Evolutionary conservation across 2,797 vertebrate genomes (phyloP).

Genomic region (Gambusia yucatana): DNA sequence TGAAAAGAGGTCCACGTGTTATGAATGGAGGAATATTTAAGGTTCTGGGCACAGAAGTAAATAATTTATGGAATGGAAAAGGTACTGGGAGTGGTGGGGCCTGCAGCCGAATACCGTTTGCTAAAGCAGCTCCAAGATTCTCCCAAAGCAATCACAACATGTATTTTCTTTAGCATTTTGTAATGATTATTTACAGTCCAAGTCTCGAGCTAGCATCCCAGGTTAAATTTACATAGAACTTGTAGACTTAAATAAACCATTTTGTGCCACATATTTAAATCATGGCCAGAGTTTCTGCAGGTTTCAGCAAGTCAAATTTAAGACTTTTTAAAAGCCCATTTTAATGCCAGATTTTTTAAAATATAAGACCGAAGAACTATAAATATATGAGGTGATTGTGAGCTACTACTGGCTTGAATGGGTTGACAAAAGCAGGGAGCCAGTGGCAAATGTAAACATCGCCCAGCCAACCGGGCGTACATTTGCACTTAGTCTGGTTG

Average conservation of each 20-base stretch:
- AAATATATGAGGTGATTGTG: no score
- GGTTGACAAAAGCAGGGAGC: no score
- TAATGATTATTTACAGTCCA: not conserved
- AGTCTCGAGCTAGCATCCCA: not conserved
- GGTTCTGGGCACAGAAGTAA: not conserved
- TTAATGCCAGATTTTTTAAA: no score
- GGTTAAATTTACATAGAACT: not conserved
- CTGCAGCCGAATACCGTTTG: not conserved
- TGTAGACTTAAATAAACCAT: not conserved
- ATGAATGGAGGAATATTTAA: not conserved
- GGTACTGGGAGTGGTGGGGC: not conserved
- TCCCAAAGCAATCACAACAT: not conserved
- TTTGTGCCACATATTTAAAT: not conserved
- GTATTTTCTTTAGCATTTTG: not conserved
- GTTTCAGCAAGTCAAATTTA: no score
- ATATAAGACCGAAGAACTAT: no score
- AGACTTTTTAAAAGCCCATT: no score
- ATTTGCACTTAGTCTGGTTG: no score
- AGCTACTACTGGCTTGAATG: no score
- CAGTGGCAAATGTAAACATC: no score
- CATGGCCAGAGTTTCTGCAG: no score
- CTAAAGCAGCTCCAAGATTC: not conserved
- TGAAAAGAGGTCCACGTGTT: not conserved
- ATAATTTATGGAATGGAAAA: not conserved
- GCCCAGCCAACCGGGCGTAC: no score